A percentile compares a stretch with the other conserved stretches of the same genome.
These are phyloP conservation scores for Euclidia mi DNA, from an alignment of 2,888 invertebrate species.

Conservation along the genomic window DNA sequence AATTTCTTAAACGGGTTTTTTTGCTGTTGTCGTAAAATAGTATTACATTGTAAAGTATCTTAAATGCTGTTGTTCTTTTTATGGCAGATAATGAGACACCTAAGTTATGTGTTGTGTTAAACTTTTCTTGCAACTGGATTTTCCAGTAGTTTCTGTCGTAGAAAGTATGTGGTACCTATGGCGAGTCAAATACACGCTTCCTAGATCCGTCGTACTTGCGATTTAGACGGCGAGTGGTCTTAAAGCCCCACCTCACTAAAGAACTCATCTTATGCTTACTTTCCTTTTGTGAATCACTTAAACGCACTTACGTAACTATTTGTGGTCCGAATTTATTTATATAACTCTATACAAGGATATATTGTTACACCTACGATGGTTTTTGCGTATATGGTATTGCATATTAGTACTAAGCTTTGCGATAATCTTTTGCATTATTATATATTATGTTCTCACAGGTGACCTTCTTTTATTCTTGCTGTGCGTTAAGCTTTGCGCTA, in stretches of 20 bases:
- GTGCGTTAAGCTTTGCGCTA: slow-evolving; percentile 36
- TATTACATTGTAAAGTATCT: slow-evolving; percentile 18
- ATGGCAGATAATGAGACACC: slow-evolving; percentile 10
- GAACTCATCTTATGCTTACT: slow-evolving; percentile 59
- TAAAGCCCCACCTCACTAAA: slow-evolving; percentile 45
- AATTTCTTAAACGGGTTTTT: slow-evolving; percentile 33
- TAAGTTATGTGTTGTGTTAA: slow-evolving; percentile 1
- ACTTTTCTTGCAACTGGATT: slow-evolving; percentile 29
- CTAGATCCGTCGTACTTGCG: slow-evolving; percentile 43
- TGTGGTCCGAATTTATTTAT: slow-evolving; percentile 55
- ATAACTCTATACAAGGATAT: slow-evolving; percentile 55
- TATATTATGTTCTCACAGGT: slow-evolving; percentile 19
- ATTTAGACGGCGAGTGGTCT: slow-evolving; percentile 44
- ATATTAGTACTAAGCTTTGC: no score
- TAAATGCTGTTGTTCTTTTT: slow-evolving; percentile 19
- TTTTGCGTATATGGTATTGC: no score
- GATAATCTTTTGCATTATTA: slow-evolving; percentile 21
- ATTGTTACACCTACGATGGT: no score
- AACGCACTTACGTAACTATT: slow-evolving; percentile 64
- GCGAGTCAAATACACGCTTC: slow-evolving; percentile 34
- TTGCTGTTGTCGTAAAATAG: slow-evolving; percentile 26
- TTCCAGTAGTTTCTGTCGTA: slow-evolving; percentile 27
- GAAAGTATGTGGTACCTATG: slow-evolving; percentile 34
- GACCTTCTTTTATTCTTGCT: slow-evolving; percentile 37
- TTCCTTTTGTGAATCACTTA: slow-evolving; percentile 73